Conservation (phyloP, 1,140 invertebrate genomes). For the Brachionus plicatilis region DNA sequence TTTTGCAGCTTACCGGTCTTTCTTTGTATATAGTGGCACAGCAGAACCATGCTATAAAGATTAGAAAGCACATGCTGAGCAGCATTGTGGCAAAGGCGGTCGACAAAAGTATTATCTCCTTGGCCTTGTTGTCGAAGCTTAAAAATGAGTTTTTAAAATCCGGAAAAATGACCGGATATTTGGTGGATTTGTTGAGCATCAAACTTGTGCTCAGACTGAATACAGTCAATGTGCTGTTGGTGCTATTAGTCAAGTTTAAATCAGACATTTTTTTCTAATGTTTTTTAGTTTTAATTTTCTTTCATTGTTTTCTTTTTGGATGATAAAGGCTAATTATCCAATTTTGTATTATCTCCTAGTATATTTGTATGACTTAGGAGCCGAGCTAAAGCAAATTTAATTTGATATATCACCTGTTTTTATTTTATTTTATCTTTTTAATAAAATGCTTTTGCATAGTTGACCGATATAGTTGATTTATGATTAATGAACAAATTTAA, state of each 20-base stretch:
- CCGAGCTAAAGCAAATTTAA: neutral
- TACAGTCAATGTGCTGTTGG: neutral
- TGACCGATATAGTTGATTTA: neutral
- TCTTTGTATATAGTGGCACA: slow-evolving; percentile 4
- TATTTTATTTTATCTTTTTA: neutral
- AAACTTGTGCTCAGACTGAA: neutral
- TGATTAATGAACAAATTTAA: neutral
- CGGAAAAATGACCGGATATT: neutral
- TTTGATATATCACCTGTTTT: neutral
- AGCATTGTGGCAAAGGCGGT: slow-evolving; percentile 34
- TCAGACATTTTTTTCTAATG: neutral
- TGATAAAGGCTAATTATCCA: neutral
- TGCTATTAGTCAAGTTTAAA: neutral
- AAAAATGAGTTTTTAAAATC: neutral
- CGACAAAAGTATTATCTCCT: slow-evolving; percentile 26
- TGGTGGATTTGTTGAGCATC: neutral
- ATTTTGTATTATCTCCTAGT: neutral
- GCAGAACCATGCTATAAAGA: slow-evolving; percentile 24
- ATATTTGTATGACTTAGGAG: neutral
- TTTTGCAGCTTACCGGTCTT: neutral
- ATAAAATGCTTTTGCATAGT: neutral
- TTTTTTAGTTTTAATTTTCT: neutral
- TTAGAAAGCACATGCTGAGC: neutral
- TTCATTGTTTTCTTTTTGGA: neutral
- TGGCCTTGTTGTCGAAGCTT: neutral